Evolutionary conservation across 2,113 vertebrate genomes (phyloP), one percentile per base, ranked within the genome.

Genomic region (Poicephalus gulielmi): DNA sequence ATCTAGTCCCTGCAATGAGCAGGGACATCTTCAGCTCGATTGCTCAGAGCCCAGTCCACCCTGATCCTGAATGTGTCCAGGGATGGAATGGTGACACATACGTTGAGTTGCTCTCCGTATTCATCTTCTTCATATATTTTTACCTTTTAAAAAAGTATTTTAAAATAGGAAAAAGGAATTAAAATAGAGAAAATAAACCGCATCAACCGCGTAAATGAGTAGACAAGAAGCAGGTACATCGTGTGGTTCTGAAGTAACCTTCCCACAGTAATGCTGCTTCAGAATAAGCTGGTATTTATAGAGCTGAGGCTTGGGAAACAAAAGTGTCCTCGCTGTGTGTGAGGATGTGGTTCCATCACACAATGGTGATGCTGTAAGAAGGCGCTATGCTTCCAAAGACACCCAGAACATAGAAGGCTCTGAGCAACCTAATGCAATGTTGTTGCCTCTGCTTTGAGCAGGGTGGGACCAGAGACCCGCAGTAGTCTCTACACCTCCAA

Each of bases 401-500:
- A 41, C 43, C 17, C 37, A 30, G 0, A 0, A 3, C 2, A 3
- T 7, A 30, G 13, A 68, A 68, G 46, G 37, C 52, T 13, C n/a
- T 4, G 30, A 63, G 52, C 41, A 70, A 16, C 19, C 12, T 35
- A 37, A 7, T 37, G 55, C 27, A 24, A 22, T 14, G 27, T 2
- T 78, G 43, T 59, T 86, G 71, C 35, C 35, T 47, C 50, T 80
- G 57, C 73, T 52, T 67, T 67, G 30, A 24, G 50, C 25, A 19
- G 30, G 23, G 18, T 57, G 35, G 62, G 27, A 79, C 28, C 22
- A 46, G 49, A 23, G 31, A 25, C 27, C 35, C 67, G 47, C 24
- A 27, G 69, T 39, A 13, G 13, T 69, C 60, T 69, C 8, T 13
- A 33, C 22, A 11, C 23, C 37, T 78, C 53, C 4, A 2, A 8